Conservation (phyloP, 2,797 vertebrate genomes). For the Tarsius wallacei region DNA sequence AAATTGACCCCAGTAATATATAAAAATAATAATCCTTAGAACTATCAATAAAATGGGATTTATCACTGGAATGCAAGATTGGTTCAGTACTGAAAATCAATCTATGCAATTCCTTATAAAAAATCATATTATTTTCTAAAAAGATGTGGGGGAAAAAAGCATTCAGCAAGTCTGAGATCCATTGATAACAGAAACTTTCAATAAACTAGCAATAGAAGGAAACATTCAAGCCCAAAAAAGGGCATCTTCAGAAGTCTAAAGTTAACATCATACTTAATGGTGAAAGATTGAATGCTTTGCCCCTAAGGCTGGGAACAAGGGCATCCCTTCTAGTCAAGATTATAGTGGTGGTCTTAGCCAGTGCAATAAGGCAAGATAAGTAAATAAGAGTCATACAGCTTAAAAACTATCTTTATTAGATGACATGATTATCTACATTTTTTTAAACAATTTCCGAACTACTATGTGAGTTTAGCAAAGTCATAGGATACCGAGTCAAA, state of each 20-base stretch:
- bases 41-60: neutral
- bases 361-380: neutral
- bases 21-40: neutral
- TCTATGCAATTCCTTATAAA: neutral
- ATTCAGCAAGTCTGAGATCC: neutral
- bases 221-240: neutral
- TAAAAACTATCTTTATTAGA: slow-evolving; percentile 16
- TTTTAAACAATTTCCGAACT: neutral
- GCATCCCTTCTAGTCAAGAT: neutral
- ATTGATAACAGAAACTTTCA: neutral
- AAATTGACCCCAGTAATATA: neutral
- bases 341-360: neutral
- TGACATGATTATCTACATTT: neutral
- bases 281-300: neutral
- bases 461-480: neutral
- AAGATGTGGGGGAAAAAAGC: neutral
- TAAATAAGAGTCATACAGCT: neutral
- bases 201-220: neutral
- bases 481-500: slow-evolving; percentile 9
- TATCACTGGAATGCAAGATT: slow-evolving; percentile 1
- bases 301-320: neutral
- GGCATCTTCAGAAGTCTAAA: neutral
- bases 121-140: neutral
- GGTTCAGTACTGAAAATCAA: neutral
- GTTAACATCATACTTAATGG: neutral